These are phyloP conservation scores for Bufotes viridis DNA, from an alignment of 2,797 vertebrate genomes.

Conservation along the genomic window DNA sequence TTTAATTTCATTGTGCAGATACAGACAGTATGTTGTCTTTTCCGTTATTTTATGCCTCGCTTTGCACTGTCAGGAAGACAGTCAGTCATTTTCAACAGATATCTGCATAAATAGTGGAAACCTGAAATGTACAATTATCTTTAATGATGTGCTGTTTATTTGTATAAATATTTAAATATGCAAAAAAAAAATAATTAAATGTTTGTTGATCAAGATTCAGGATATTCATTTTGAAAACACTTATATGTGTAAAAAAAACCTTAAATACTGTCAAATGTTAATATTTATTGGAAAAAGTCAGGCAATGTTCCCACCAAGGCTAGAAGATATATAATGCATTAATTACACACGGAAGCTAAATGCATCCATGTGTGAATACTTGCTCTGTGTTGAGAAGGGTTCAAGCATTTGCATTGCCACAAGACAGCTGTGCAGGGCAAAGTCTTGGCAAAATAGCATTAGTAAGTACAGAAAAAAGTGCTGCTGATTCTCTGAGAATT, in stretches of 20 bases:
- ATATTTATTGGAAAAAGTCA: background rate
- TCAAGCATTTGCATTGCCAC: background rate
- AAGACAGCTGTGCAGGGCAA: background rate
- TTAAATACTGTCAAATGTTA: background rate
- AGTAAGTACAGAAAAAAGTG: background rate
- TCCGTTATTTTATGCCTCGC: slow-evolving; percentile 57
- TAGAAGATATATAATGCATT: background rate
- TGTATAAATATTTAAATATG: background rate
- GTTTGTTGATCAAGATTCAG: background rate
- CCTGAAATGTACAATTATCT: background rate
- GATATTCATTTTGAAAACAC: background rate
- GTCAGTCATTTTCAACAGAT: slow-evolving; percentile 21
- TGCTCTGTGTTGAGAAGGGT: background rate
- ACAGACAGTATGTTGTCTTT: slow-evolving; percentile 62
- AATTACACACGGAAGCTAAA: background rate
- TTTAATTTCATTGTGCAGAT: slow-evolving; percentile 64
- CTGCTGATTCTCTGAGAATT: background rate
- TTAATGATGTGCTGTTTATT: background rate
- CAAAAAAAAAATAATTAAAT: background rate
- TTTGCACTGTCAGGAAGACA: slow-evolving; percentile 20
- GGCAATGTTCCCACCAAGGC: background rate
- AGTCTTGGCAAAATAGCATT: background rate
- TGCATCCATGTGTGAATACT: background rate
- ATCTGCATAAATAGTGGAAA: slow-evolving; percentile 6
- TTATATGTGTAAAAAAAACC: background rate